Evolutionary conservation across 1,140 invertebrate genomes (phyloP), one percentile per base, ranked within the genome.

Genomic region (Drosophila ohnishii): DNA sequence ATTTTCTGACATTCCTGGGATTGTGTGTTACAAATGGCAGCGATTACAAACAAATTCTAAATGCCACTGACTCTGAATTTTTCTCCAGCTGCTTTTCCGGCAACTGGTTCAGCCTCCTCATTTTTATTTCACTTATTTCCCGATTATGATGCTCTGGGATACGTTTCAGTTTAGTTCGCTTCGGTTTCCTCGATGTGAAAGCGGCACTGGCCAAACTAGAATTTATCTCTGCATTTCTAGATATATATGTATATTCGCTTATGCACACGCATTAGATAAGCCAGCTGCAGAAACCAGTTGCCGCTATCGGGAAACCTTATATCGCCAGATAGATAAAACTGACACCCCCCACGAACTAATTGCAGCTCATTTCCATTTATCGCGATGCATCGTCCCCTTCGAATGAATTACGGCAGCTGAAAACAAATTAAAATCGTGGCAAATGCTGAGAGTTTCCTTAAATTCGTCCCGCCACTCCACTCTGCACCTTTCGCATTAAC

Each of bases 381-480:
- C 82, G 76, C 82, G 76, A 61, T 83, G 58, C 76, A 75, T 76
- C 32, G 78, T 76, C 25, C 42, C 53, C 71, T 65, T 34, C 30
- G 61, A 70, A 58, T 86, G 82, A 87, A 76, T 79, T 87, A 86
- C 70, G 65, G 39, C 70, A 48, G 63, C 74, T 65, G 70, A 69
- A 87, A 82, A 65, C 82, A 87, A 86, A 86, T 86, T 87, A 86
- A 86, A 86, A 82, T 76, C 84, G 65, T 85, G 82, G 75, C 82
- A 86, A 85, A 75, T 77, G 73, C 56, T 76, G 67, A 14, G 30
- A 75, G 39, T 45, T 35, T 40, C 34, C 53, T 45, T 69, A 66
- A 69, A 55, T 67, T n/a, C n/a, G 34, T 11, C 22, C 28, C 25
- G 9, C 14, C 32, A 30, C 32, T 5, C 13, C 28, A 13, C 10